These are phyloP conservation scores for Melinaea menophilus DNA, from an alignment of 2,888 invertebrate genomes.

Conservation along the genomic window DNA sequence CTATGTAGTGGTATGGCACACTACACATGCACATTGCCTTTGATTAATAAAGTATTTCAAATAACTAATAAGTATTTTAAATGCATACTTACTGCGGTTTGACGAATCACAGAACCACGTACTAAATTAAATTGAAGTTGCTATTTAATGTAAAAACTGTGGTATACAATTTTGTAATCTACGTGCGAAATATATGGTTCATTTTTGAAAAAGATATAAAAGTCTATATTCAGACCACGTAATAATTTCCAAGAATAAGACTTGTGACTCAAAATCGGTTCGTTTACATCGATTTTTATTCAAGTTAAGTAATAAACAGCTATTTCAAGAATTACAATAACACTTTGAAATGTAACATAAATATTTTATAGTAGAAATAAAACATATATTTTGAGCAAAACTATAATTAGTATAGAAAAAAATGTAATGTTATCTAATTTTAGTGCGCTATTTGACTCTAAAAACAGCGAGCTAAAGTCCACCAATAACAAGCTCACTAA, in stretches of 20 bases:
- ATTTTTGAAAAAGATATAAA: conserved; percentile 18
- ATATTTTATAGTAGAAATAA: too few relatives aligned
- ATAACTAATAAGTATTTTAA: conserved; percentile 31
- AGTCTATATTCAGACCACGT: conserved; percentile 36
- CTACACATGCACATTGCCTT: too few relatives aligned
- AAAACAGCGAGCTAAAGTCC: too few relatives aligned
- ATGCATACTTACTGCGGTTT: conserved; percentile 37
- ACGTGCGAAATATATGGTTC: conserved; percentile 11
- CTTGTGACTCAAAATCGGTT: conserved; percentile 36
- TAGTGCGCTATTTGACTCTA: not conserved
- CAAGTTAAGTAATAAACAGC: not conserved
- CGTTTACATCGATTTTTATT: conserved; percentile 30
- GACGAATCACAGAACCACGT: conserved; percentile 33
- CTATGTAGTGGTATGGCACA: too few relatives aligned
- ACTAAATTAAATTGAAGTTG: conserved; percentile 22
- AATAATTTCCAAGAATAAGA: conserved; percentile 34
- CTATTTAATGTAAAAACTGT: conserved; percentile 6
- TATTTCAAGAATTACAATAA: not conserved
- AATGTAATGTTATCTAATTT: not conserved
- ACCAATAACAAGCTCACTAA: too few relatives aligned
- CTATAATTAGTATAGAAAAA: too few relatives aligned
- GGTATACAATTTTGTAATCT: conserved; percentile 15
- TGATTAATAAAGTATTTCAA: conserved; percentile 7
- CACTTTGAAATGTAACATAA: too few relatives aligned
- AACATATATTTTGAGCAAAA: too few relatives aligned